Evolutionary conservation across 2,797 vertebrate species (phyloP), one percentile per base, ranked within the genome.

Genomic region (Phrynocephalus vlangalii): DNA sequence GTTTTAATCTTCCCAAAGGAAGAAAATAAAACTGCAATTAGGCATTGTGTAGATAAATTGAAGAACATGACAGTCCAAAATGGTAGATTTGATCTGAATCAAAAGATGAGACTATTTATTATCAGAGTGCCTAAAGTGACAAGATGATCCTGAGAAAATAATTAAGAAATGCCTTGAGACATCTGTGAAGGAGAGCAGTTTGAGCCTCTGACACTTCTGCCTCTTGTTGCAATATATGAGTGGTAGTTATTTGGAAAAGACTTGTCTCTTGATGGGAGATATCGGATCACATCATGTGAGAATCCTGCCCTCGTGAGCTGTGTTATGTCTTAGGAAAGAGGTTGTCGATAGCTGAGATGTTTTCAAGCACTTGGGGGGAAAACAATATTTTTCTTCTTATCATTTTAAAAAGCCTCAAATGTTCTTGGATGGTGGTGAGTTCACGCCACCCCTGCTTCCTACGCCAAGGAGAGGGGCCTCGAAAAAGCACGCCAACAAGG

Each of bases 401-500:
- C 73, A 84, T 86, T 98, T 92, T 92, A 86, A 90, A 0, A 88
- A 90, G 22, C 95, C 92, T 75, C 96, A 95, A 52, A 92, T 93
- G 63, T 91, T 93, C 18, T 75, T 87, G 84, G 91, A 92, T 86
- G 87, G 80, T 91, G 85, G 0, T 0, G 95, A 95, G 88, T 95
- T 93, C 87, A 92, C 94, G 75, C 86, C 94, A 83, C 79, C 86
- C 70, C 86, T 92, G 90, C 92, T 93, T 91, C 94, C 96, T 71
- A 88, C 93, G 83, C 94, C 91, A 82, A 95, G 95, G 75, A 93
- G 90, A 91, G 79, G 89, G 86, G 80, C 90, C 90, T 89, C 94
- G 66, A 95, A 94, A 89, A 93, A 94, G 87, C 87, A 56, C 63
- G 96, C 97, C 93, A 97, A 98, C 96, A 98, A 98, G 96, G 98